Evolutionary conservation across 1,140 invertebrate genomes (phyloP).

Genomic region (Streblospio benedicti): DNA sequence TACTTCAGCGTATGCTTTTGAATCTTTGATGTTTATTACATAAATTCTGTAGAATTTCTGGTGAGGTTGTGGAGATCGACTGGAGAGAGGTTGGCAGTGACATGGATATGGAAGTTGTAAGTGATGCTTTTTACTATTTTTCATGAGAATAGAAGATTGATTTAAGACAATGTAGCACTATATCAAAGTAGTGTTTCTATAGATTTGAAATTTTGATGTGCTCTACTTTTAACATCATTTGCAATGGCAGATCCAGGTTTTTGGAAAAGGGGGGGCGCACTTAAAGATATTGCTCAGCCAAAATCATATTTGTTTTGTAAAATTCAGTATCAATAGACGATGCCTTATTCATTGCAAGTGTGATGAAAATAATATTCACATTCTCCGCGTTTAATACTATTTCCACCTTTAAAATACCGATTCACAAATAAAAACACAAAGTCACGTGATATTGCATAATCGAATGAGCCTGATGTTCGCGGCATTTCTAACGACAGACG

Average conservation of each 20-base stretch:
- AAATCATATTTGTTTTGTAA: neutral
- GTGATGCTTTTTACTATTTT: conserved; percentile 7
- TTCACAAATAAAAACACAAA: no score
- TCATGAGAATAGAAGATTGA: neutral
- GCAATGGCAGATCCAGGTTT: neutral
- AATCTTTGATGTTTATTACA: neutral
- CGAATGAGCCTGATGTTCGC: no score
- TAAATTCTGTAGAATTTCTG: conserved; percentile 18
- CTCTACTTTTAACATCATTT: neutral
- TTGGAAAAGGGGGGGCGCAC: neutral
- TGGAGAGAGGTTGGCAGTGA: conserved; percentile 19
- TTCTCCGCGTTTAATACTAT: no score
- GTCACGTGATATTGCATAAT: no score
- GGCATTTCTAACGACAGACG: no score
- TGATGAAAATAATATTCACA: no score
- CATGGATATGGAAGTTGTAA: conserved; percentile 28
- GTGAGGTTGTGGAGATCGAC: conserved; percentile 26
- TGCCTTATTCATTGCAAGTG: no score
- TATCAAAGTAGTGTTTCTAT: neutral
- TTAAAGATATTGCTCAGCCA: neutral
- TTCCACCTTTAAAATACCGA: no score
- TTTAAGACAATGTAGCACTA: neutral
- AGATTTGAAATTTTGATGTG: conserved; percentile 3
- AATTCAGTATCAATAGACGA: no score
- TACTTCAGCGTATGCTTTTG: neutral